Conservation (phyloP, 2,888 invertebrate genomes). For the Drosophila buzzatii region DNA sequence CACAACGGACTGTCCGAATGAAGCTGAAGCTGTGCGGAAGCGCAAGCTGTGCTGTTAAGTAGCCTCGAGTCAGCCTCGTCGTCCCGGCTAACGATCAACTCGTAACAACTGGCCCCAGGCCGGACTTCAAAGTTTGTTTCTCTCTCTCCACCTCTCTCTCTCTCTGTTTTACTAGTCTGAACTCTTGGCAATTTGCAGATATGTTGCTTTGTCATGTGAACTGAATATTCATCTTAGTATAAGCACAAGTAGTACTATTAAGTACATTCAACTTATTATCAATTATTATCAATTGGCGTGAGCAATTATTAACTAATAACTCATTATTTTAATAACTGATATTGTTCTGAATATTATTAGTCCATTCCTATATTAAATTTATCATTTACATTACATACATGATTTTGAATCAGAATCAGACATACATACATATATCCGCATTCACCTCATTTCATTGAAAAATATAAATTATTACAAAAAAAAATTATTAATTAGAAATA, state of each 20-base stretch:
- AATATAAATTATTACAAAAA: no score
- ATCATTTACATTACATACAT: no score
- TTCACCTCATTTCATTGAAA: no score
- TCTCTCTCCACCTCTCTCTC: background rate
- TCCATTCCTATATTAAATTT: no score
- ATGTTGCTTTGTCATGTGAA: constrained; percentile 35
- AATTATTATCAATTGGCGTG: no score
- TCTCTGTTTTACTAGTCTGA: background rate
- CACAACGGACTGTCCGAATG: constrained; percentile 19
- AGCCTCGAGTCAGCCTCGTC: constrained; percentile 59
- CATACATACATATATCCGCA: no score
- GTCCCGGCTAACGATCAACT: constrained; percentile 66
- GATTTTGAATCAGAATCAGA: no score
- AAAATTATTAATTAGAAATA: no score
- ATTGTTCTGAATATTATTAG: background rate
- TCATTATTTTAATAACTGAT: no score
- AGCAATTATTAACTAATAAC: no score
- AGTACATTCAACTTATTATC: no score
- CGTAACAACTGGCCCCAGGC: constrained; percentile 47
- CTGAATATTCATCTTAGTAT: constrained; percentile 28
- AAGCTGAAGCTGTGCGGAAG: constrained; percentile 54
- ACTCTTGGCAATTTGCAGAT: constrained; percentile 5
- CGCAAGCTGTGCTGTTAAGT: constrained; percentile 73
- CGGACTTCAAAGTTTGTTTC: constrained; percentile 45
- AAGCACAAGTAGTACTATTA: background rate